Conservation (phyloP, 2,113 vertebrate species). For the Chaetura pelagica region DNA sequence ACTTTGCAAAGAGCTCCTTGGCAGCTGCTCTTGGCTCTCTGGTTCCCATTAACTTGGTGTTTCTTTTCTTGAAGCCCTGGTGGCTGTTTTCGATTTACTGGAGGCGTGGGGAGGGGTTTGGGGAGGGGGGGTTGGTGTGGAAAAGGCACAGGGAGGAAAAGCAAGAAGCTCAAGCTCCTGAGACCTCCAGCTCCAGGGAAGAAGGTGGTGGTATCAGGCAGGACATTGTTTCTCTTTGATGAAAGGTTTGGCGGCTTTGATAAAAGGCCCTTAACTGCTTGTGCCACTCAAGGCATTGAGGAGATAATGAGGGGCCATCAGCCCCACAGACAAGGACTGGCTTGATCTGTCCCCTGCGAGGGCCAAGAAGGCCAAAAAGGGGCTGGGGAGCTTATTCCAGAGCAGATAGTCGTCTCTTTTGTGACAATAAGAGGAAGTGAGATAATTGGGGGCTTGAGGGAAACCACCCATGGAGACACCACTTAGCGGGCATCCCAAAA, state of each 20-base stretch:
- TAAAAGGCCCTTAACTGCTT: slow-evolving; percentile 71
- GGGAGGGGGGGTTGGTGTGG: too few species aligned
- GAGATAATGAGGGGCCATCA: slow-evolving; percentile 74
- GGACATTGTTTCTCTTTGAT: slow-evolving; percentile 41
- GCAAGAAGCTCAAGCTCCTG: neutral
- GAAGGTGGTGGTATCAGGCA: slow-evolving; percentile 6
- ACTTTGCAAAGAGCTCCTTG: slow-evolving; percentile 32
- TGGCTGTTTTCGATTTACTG: slow-evolving; percentile 38
- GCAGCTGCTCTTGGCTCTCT: slow-evolving; percentile 12
- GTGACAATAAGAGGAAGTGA: slow-evolving; percentile 83
- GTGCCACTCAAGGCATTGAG: slow-evolving; percentile 30
- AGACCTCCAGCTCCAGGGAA: neutral
- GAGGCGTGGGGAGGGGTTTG: neutral
- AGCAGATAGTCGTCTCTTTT: slow-evolving; percentile 61
- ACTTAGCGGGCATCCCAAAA: slow-evolving; percentile 77
- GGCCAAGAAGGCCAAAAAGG: neutral
- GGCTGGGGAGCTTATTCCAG: slow-evolving; percentile 20
- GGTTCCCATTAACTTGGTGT: slow-evolving; percentile 53
- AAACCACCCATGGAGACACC: slow-evolving; percentile 80
- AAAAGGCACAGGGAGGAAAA: neutral
- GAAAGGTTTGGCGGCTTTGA: slow-evolving; percentile 70
- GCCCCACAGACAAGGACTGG: neutral
- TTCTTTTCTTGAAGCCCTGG: neutral
- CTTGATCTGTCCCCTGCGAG: neutral
- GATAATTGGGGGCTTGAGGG: slow-evolving; percentile 73